These are phyloP conservation scores for Stichodactyla mertensii DNA, from an alignment of 64 coral and sea anemone species.

Conservation along the genomic window DNA sequence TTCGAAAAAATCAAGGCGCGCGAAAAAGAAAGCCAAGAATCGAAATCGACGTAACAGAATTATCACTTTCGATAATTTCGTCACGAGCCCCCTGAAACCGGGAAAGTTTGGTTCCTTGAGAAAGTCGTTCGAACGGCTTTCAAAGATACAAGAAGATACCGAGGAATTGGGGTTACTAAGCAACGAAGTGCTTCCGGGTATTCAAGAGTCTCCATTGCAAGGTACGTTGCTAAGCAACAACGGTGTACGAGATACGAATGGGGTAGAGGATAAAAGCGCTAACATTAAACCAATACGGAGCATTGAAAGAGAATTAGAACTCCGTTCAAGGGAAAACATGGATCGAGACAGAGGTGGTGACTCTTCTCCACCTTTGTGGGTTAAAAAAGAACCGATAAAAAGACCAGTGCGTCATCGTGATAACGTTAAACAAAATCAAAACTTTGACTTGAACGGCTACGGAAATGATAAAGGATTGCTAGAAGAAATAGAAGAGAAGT, in stretches of 20 bases:
- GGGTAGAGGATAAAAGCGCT: neutral
- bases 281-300: neutral
- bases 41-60: constrained; percentile 33
- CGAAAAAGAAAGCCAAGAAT: constrained; percentile 29
- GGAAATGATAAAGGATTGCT: neutral
- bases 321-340: neutral
- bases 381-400: neutral
- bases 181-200: neutral
- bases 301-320: neutral
- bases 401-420: neutral
- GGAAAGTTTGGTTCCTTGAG: constrained; percentile 79
- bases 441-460: neutral
- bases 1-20: constrained; percentile 25
- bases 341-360: neutral
- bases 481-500: neutral
- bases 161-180: constrained; percentile 65
- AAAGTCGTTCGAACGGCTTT: constrained; percentile 66
- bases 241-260: neutral
- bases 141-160: constrained; percentile 72
- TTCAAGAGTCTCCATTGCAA: neutral
- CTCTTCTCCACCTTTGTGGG: neutral
- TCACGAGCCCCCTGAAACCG: constrained; percentile 58
- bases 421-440: neutral
- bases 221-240: neutral
- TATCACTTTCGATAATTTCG: constrained; percentile 83